phyloP scores from a whole-genome alignment of 1,140 invertebrate genomes.

The Papilio machaon region DNA sequence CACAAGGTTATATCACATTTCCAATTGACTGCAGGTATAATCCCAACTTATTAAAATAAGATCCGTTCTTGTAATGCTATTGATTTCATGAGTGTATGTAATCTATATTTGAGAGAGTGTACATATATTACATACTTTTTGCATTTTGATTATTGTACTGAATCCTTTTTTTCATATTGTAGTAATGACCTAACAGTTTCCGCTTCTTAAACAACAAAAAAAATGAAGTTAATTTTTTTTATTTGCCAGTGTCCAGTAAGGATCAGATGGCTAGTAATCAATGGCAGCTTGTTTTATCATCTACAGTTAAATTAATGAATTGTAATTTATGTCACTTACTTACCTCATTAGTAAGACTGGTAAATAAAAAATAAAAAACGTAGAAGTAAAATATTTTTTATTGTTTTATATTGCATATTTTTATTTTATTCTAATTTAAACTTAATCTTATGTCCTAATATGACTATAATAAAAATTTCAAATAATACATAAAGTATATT shows the following conservation, averaged over 20 bases:
- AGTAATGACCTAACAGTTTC: background rate
- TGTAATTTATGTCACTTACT: background rate
- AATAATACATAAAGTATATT: conserved; percentile 62
- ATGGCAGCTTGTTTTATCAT: background rate
- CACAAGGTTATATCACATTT: background rate
- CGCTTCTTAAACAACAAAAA: background rate
- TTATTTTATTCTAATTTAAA: conserved; percentile 47
- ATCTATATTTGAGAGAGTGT: no score
- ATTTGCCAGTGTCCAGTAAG: no score
- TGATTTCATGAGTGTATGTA: no score
- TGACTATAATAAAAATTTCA: conserved; percentile 64
- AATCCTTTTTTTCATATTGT: background rate
- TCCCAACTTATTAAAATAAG: background rate
- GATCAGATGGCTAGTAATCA: background rate
- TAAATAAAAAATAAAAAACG: conserved; percentile 43
- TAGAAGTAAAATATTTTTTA: conserved; percentile 48
- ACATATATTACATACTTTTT: background rate
- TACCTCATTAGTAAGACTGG: background rate
- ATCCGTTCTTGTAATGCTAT: background rate
- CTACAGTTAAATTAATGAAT: background rate
- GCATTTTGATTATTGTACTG: background rate
- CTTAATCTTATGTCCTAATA: conserved; percentile 64
- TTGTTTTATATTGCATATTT: conserved; percentile 65
- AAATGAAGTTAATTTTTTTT: background rate
- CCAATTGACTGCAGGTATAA: background rate